phyloP scores from a whole-genome alignment of 2,888 invertebrate genomes.

The Ophonus ardosiacus region DNA sequence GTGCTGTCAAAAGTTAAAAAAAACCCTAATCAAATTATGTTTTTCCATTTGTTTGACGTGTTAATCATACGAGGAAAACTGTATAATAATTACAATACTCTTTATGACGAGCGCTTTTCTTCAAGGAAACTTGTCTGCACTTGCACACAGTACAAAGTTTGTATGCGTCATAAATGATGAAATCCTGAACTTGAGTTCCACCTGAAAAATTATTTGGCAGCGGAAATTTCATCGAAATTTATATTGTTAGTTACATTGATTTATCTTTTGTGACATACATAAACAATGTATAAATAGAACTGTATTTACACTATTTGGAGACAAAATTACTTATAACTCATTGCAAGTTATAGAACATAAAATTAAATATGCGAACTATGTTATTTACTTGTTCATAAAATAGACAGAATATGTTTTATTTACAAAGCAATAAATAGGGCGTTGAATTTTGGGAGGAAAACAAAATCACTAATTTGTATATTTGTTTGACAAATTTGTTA shows the following conservation, averaged over 20 bases:
- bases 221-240: slow-evolving; percentile 22
- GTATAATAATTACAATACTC: neutral
- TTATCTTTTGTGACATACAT: slow-evolving; percentile 23
- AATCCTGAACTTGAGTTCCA: slow-evolving; percentile 14
- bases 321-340: neutral
- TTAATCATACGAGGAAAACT: neutral
- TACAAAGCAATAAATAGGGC: neutral
- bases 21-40: too few species aligned
- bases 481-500: too few species aligned
- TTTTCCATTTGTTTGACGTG: neutral
- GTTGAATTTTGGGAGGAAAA: neutral
- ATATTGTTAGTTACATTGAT: slow-evolving; percentile 23
- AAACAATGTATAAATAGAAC: neutral
- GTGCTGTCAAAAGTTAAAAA: too few species aligned
- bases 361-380: neutral
- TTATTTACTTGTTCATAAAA: neutral
- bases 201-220: slow-evolving; percentile 26
- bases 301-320: neutral
- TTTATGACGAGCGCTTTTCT: neutral
- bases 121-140: neutral
- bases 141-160: neutral
- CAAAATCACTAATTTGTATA: neutral
- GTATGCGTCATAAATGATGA: slow-evolving; percentile 27
- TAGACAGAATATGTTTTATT: neutral
- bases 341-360: neutral